Conservation (phyloP, 53 echinoderm and acorn worm species). For the Patiria pectinifera region DNA sequence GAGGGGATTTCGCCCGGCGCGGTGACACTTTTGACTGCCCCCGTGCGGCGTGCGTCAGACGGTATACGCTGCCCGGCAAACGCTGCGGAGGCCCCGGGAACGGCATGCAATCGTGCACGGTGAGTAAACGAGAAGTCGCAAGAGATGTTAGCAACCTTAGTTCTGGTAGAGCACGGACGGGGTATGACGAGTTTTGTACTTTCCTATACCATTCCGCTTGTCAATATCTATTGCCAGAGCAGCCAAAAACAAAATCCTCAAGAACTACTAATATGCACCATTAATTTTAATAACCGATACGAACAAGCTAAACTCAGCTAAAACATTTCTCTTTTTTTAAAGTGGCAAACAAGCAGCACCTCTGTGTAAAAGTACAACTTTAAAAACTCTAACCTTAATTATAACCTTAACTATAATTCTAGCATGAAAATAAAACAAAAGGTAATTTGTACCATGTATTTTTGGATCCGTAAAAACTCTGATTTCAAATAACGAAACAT, state of each 20-base stretch:
- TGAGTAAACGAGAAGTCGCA: background rate
- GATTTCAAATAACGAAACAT: too few species aligned
- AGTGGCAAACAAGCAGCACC: too few species aligned
- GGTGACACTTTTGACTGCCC: background rate
- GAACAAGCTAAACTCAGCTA: too few species aligned
- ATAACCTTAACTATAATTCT: too few species aligned
- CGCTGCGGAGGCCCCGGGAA: background rate
- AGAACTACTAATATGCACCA: background rate
- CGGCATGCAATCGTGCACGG: background rate
- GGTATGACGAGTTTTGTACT: background rate
- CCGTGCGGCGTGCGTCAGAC: background rate
- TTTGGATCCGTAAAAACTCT: too few species aligned
- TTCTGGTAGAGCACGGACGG: background rate
- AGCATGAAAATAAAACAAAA: too few species aligned
- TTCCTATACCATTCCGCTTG: background rate
- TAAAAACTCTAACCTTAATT: too few species aligned
- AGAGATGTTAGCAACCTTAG: background rate
- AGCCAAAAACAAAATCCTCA: background rate
- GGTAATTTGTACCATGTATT: too few species aligned
- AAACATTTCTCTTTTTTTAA: too few species aligned
- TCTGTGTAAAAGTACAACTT: too few species aligned
- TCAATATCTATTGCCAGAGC: background rate
- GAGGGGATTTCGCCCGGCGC: background rate
- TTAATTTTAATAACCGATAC: too few species aligned
- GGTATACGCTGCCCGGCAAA: background rate